Evolutionary conservation across 2,113 vertebrate species (phyloP).

Genomic region (Guaruba guarouba): DNA sequence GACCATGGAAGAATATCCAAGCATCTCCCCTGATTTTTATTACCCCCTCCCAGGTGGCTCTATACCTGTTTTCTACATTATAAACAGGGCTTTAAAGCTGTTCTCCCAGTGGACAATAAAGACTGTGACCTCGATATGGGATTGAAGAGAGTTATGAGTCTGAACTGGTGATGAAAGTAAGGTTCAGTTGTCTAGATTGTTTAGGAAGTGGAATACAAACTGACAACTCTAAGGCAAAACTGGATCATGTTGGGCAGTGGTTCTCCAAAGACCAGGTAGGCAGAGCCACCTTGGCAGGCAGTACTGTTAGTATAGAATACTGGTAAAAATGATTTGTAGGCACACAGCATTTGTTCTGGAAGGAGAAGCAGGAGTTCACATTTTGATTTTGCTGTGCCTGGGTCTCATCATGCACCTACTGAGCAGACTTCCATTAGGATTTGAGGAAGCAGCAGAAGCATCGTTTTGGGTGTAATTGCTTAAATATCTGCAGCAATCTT

Average conservation of each 20-base stretch:
- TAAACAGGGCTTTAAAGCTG: neutral
- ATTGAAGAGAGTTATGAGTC: neutral
- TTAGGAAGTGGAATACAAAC: neutral
- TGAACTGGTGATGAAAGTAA: neutral
- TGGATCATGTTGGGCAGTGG: neutral
- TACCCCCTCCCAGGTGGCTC: neutral
- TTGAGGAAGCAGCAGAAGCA: neutral
- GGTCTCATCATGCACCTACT: neutral
- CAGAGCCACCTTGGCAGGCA: neutral
- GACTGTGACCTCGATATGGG: rapidly evolving
- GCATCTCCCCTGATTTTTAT: neutral
- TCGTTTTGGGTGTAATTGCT: neutral
- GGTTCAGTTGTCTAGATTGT: neutral
- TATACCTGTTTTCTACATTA: neutral
- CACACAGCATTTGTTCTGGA: neutral
- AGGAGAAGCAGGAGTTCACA: neutral
- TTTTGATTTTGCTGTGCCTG: neutral
- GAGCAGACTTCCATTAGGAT: neutral
- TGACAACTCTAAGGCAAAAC: neutral
- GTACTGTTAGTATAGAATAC: rapidly evolving
- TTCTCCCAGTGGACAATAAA: neutral
- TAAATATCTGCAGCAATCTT: neutral
- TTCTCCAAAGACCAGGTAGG: neutral
- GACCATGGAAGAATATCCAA: neutral
- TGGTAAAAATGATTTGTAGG: neutral